Evolutionary conservation across 2,113 vertebrate species (phyloP).

Genomic region (Varanus salvator): DNA sequence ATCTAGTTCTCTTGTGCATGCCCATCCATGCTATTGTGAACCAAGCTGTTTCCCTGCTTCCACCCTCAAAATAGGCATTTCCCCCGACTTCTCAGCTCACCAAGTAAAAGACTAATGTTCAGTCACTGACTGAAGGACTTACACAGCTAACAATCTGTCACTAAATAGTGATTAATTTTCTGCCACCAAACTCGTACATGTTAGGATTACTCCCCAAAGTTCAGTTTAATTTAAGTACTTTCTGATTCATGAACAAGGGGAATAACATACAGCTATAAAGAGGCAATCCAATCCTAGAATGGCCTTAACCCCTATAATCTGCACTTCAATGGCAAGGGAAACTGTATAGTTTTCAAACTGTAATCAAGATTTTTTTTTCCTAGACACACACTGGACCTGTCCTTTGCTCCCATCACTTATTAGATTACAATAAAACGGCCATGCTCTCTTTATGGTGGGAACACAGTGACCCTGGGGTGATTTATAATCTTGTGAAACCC

Average conservation of each 20-base stretch:
- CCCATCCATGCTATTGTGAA: constrained; percentile 37
- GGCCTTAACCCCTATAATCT: constrained; percentile 86
- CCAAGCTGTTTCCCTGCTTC: background rate
- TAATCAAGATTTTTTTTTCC: constrained; percentile 89
- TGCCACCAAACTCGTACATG: constrained; percentile 74
- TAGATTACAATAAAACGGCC: constrained; percentile 88
- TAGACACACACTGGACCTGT: constrained; percentile 85
- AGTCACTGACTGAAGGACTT: constrained; percentile 72
- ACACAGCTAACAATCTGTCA: constrained; percentile 77
- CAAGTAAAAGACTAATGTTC: constrained; percentile 56
- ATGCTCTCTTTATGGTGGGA: constrained; percentile 89
- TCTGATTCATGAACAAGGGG: constrained; percentile 85
- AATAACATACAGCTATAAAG: constrained; percentile 86
- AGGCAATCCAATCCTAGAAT: constrained; percentile 86
- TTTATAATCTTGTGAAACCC: constrained; percentile 95
- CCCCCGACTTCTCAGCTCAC: constrained; percentile 40
- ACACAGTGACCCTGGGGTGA: constrained; percentile 90
- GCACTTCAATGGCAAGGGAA: constrained; percentile 85
- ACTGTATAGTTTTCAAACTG: constrained; percentile 88
- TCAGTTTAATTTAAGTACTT: constrained; percentile 87
- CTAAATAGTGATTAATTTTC: constrained; percentile 85
- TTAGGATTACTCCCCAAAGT: constrained; percentile 85
- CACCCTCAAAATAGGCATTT: background rate
- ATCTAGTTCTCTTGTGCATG: background rate
- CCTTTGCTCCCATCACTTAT: constrained; percentile 90